Conservation (phyloP, 2,113 vertebrate genomes). For the Sinocyclocheilus grahami region DNA sequence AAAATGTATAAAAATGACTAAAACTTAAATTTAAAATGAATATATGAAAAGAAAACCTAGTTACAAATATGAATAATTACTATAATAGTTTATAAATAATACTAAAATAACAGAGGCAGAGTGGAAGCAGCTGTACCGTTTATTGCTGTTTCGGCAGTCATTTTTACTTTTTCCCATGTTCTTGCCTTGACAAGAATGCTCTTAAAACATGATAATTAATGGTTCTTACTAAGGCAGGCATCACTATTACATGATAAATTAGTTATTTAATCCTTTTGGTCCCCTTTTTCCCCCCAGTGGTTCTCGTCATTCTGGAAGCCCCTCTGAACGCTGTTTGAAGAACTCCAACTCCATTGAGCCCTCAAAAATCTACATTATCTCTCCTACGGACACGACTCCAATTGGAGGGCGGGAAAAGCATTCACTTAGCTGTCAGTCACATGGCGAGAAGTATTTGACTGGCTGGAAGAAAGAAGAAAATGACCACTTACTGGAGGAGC, state of each 20-base stretch:
- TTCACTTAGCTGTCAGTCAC: conserved; percentile 74
- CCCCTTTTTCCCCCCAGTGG: conserved; percentile 67
- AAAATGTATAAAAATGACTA: background rate
- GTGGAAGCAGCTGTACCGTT: background rate
- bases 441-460: conserved; percentile 79
- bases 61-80: too few relatives aligned
- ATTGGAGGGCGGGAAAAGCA: conserved; percentile 69
- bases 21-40: background rate
- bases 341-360: conserved; percentile 78
- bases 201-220: background rate
- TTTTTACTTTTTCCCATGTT: background rate
- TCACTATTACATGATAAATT: background rate
- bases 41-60: too few relatives aligned
- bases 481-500: conserved; percentile 79
- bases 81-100: background rate
- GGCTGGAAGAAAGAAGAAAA: conserved; percentile 84
- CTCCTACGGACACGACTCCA: conserved; percentile 67
- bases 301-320: conserved; percentile 84
- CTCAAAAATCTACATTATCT: conserved; percentile 83
- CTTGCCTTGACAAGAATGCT: background rate
- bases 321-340: conserved; percentile 78
- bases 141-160: background rate
- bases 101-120: background rate
- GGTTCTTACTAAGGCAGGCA: background rate
- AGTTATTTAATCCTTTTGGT: background rate